A percentile compares a stretch with the other conserved stretches of the same genome.
Conservation (phyloP, 2,113 vertebrate species). For the Pelmatolapia mariae region DNA sequence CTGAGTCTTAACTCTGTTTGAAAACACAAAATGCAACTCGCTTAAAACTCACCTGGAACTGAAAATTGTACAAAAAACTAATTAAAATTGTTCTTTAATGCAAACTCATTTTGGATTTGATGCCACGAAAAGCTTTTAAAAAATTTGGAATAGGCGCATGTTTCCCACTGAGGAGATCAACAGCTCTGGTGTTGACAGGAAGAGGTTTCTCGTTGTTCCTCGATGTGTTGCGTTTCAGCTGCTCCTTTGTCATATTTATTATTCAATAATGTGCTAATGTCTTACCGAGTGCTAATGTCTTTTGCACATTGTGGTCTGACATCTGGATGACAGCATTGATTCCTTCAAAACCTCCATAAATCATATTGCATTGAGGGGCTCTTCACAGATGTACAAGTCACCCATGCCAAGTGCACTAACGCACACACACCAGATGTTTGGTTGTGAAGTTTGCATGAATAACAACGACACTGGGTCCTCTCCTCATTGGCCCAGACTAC, state of each 20-base stretch:
- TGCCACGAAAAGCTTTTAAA: neutral
- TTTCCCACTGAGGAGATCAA: neutral
- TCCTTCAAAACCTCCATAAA: neutral
- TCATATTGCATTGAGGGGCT: neutral
- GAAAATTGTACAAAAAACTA: neutral
- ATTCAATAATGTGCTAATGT: neutral
- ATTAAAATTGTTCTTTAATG: neutral
- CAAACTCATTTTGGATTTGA: neutral
- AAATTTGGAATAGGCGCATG: fast-evolving
- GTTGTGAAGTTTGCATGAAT: neutral
- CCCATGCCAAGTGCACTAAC: neutral
- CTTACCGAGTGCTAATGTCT: neutral
- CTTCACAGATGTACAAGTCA: neutral
- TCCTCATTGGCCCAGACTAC: neutral
- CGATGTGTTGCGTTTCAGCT: neutral
- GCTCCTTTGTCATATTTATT: neutral
- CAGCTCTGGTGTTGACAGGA: fast-evolving
- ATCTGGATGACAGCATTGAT: neutral
- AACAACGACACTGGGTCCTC: neutral
- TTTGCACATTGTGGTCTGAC: neutral
- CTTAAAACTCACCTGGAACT: neutral
- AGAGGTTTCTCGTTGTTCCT: neutral
- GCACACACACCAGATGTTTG: neutral
- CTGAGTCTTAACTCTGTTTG: conserved; percentile 85
- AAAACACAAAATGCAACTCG: neutral